phyloP scores from a whole-genome alignment of 2,888 invertebrate genomes.

The Dicyrtoma fusca region DNA sequence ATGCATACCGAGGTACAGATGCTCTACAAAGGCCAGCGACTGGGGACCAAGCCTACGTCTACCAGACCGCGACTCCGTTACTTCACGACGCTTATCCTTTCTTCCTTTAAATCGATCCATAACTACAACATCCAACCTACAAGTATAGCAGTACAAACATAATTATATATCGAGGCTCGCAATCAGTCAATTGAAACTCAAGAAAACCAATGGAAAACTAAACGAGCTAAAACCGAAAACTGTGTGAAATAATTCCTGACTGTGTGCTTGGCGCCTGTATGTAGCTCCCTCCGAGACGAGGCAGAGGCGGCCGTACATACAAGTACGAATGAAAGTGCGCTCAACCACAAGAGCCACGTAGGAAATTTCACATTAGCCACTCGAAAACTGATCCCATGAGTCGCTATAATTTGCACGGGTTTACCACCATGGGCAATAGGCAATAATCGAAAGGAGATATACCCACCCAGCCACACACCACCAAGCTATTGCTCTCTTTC shows the following conservation, averaged over 20 bases:
- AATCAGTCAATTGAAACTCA: conserved; percentile 16
- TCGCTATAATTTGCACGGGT: conserved; percentile 34
- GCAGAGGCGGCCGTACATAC: too few relatives aligned
- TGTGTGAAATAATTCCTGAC: conserved; percentile 9
- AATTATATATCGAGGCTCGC: too few relatives aligned
- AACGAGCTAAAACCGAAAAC: conserved; percentile 10
- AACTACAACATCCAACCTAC: not conserved
- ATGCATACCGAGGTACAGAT: too few relatives aligned
- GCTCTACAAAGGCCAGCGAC: not conserved
- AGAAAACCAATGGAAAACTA: not conserved
- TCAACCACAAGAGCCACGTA: conserved; percentile 12
- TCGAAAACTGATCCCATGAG: conserved; percentile 34
- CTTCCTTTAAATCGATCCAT: conserved; percentile 28
- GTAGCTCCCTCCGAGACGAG: not conserved
- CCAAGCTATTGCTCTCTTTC: not conserved
- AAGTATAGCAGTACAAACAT: not conserved
- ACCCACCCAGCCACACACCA: conserved; percentile 5
- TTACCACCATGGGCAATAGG: conserved; percentile 28
- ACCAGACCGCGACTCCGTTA: not conserved
- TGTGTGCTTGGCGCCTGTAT: not conserved
- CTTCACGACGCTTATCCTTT: not conserved
- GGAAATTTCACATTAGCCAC: conserved; percentile 30
- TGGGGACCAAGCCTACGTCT: not conserved
- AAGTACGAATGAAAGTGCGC: not conserved
- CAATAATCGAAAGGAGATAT: conserved; percentile 28